Percentiles rank a stretch among this genome's conserved stretches.
Conservation (phyloP, 2,113 vertebrate species). For the Phoxinus phoxinus region DNA sequence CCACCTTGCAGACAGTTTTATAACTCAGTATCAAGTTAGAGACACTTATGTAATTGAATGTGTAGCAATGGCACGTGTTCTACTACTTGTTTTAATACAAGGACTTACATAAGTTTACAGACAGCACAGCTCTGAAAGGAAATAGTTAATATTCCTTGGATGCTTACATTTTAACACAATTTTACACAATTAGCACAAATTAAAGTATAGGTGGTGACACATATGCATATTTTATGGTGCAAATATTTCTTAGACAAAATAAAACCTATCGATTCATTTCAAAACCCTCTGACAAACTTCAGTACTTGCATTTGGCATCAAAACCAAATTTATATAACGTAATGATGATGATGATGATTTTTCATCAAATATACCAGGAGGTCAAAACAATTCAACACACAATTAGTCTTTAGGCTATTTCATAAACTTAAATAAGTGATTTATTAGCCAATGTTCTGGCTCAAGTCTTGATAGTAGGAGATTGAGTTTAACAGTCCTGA, state of each 20-base stretch:
- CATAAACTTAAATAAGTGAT: too few species aligned
- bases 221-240: neutral
- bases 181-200: neutral
- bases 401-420: neutral
- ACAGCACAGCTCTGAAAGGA: neutral
- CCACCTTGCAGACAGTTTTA: conserved; percentile 37
- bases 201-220: neutral
- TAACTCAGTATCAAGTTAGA: conserved; percentile 45
- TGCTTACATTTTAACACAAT: neutral
- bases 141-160: neutral
- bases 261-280: neutral
- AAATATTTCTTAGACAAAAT: neutral
- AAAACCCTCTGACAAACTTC: neutral
- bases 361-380: neutral
- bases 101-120: conserved; percentile 45
- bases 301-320: neutral
- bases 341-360: too few species aligned
- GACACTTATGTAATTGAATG: conserved; percentile 53
- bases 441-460: neutral
- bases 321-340: too few species aligned
- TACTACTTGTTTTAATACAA: conserved; percentile 38
- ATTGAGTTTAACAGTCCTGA: neutral
- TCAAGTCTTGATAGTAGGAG: neutral
- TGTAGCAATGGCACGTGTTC: neutral
- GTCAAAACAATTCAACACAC: neutral